Evolutionary conservation across 2,888 invertebrate species (phyloP).

Genomic region (Deilephila porcellus): DNA sequence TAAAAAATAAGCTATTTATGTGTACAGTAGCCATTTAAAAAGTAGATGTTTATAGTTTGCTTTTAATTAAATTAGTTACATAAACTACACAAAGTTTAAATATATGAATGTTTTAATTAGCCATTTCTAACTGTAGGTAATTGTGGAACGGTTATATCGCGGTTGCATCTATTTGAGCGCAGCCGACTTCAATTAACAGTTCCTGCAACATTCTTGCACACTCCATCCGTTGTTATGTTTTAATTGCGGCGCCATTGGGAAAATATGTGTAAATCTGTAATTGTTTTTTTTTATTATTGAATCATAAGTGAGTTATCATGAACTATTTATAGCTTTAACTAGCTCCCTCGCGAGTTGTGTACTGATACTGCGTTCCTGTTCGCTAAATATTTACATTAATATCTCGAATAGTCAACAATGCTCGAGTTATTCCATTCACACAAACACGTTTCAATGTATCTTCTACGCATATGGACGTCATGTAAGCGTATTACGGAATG

Average conservation of each 20-base stretch:
- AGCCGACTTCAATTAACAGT: slow-evolving; percentile 15
- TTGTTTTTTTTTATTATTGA: neutral
- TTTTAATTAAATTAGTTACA: neutral
- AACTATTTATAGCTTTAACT: neutral
- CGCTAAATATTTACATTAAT: neutral
- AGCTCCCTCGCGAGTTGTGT: too few species aligned
- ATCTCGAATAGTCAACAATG: neutral
- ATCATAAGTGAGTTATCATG: neutral
- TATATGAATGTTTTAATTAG: neutral
- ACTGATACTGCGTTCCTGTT: too few species aligned
- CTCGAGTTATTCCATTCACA: neutral
- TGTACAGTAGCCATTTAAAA: neutral
- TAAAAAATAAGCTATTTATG: neutral
- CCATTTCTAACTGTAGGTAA: neutral
- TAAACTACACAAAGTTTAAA: neutral
- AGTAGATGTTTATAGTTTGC: neutral
- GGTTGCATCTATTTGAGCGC: slow-evolving; percentile 12
- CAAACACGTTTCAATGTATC: slow-evolving; percentile 43
- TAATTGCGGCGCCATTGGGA: neutral
- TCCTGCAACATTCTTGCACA: slow-evolving; percentile 12
- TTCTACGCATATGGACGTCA: slow-evolving; percentile 46
- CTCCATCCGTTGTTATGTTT: neutral
- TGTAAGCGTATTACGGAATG: slow-evolving; percentile 43
- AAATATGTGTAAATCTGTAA: neutral
- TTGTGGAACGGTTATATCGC: neutral